Conservation (phyloP, 2,888 invertebrate genomes). For the Drosophila paramelanica region DNA sequence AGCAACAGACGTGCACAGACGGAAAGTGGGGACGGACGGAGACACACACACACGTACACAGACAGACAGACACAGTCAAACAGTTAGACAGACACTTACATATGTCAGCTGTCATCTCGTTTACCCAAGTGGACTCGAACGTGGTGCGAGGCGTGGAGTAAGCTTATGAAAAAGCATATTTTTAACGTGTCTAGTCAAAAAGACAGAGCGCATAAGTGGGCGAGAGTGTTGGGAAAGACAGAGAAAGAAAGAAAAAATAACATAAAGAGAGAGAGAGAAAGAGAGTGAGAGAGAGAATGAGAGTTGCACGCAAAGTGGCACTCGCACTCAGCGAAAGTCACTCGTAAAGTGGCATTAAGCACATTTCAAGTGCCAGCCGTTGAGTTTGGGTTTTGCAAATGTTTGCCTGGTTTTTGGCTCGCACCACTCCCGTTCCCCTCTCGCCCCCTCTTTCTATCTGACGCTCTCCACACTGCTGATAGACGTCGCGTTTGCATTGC, state of each 20-base stretch:
- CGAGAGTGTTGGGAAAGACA: not conserved
- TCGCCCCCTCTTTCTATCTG: not conserved
- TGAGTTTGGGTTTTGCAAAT: slow-evolving; percentile 67
- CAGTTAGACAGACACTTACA: slow-evolving; percentile 71
- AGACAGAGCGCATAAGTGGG: slow-evolving; percentile 21
- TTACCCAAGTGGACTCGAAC: slow-evolving; percentile 45
- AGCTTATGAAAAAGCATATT: slow-evolving; percentile 64
- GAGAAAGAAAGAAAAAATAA: not conserved
- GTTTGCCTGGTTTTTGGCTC: slow-evolving; percentile 59
- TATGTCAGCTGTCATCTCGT: slow-evolving; percentile 81
- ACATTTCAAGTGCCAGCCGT: slow-evolving; percentile 71
- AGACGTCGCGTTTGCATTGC: slow-evolving; percentile 43
- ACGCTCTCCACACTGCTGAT: slow-evolving; percentile 19
- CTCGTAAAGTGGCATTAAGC: slow-evolving; percentile 82
- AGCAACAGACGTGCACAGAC: slow-evolving; percentile 5
- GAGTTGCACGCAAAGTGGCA: slow-evolving; percentile 74
- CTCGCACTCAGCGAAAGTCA: slow-evolving; percentile 76
- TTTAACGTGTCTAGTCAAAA: slow-evolving; percentile 59
- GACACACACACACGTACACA: slow-evolving; percentile 8
- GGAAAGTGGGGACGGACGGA: slow-evolving; percentile 12
- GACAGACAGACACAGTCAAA: slow-evolving; percentile 20
- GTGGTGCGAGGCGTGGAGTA: slow-evolving; percentile 9
- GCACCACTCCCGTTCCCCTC: not conserved
- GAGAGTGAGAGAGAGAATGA: slow-evolving; percentile 19
- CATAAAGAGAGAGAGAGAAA: not conserved